Conservation (phyloP, 2,113 vertebrate species). For the Lasiurus cinereus region DNA sequence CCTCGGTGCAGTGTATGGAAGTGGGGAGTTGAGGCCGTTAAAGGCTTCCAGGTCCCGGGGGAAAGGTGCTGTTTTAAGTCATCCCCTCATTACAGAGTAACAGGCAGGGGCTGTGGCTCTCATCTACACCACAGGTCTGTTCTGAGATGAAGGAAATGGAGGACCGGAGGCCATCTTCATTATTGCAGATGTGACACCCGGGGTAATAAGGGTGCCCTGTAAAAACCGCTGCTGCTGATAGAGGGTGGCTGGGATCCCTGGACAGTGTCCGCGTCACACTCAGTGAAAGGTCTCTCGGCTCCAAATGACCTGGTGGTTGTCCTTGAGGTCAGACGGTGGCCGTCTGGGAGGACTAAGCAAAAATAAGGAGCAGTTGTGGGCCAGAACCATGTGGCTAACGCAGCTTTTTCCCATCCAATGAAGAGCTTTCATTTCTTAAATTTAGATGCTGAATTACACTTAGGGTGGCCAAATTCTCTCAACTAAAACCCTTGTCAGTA, state of each 20-base stretch:
- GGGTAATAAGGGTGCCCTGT: constrained; percentile 40
- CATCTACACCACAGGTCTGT: not conserved
- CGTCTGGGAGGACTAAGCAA: not conserved
- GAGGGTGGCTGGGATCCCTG: not conserved
- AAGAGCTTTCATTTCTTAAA: not conserved
- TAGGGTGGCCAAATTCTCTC: not conserved
- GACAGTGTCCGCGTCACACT: constrained; percentile 19
- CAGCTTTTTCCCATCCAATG: not conserved
- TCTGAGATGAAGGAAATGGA: constrained; percentile 50
- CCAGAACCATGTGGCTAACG: not conserved
- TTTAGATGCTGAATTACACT: constrained; percentile 30
- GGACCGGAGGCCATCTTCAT: constrained; percentile 24
- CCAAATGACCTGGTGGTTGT: not conserved
- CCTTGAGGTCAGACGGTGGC: not conserved
- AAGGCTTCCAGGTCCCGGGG: constrained; percentile 62
- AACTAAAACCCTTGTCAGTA: constrained; percentile 27
- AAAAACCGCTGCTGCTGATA: constrained; percentile 41
- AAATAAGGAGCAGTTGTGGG: not conserved
- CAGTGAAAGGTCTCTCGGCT: constrained; percentile 10
- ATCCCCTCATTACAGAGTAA: not conserved
- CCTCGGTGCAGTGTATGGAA: not conserved
- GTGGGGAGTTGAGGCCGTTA: constrained; percentile 50
- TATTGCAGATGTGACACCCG: constrained; percentile 16
- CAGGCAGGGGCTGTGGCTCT: not conserved
- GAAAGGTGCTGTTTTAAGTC: constrained; percentile 64